Percentiles rank a stretch among this genome's conserved stretches.
Evolutionary conservation across 2,888 invertebrate species (phyloP).

Genomic region (Rosalia funebris): DNA sequence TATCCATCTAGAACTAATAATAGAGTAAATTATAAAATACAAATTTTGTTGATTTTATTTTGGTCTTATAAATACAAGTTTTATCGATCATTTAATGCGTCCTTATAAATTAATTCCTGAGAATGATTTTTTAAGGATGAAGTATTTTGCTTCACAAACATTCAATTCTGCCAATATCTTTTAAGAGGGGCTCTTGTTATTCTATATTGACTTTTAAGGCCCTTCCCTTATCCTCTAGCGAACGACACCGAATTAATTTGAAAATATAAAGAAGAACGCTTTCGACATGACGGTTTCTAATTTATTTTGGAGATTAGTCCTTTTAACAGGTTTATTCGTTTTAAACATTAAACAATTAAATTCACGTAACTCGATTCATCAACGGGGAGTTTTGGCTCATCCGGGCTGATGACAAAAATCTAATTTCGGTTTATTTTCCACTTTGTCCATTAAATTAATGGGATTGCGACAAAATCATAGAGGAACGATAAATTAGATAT

Average conservation of each 20-base stretch:
- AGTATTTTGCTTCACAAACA: no score
- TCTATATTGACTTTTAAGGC: no score
- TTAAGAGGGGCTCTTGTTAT: no score
- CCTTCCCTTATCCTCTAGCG: no score
- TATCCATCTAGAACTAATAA: no score
- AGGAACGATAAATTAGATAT: slow-evolving; percentile 5
- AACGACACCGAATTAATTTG: slow-evolving; percentile 15
- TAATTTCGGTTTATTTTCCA: slow-evolving; percentile 16
- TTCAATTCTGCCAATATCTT: no score
- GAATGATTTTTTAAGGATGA: no score
- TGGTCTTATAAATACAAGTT: no score
- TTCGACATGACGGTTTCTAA: slow-evolving; percentile 14
- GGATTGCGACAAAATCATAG: slow-evolving; percentile 9
- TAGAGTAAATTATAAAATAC: no score
- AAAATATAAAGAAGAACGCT: slow-evolving; percentile 6
- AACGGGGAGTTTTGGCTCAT: neutral
- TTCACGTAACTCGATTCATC: slow-evolving; percentile 9
- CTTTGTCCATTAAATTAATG: slow-evolving; percentile 14
- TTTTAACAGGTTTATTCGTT: slow-evolving; percentile 17
- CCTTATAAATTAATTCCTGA: no score
- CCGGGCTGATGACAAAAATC: slow-evolving; percentile 5
- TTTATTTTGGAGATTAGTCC: slow-evolving; percentile 24
- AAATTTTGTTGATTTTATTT: no score
- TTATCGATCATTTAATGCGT: no score
- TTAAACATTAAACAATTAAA: slow-evolving; percentile 19